Conservation (phyloP, 2,888 invertebrate species). For the Anagyrus pseudococci region DNA sequence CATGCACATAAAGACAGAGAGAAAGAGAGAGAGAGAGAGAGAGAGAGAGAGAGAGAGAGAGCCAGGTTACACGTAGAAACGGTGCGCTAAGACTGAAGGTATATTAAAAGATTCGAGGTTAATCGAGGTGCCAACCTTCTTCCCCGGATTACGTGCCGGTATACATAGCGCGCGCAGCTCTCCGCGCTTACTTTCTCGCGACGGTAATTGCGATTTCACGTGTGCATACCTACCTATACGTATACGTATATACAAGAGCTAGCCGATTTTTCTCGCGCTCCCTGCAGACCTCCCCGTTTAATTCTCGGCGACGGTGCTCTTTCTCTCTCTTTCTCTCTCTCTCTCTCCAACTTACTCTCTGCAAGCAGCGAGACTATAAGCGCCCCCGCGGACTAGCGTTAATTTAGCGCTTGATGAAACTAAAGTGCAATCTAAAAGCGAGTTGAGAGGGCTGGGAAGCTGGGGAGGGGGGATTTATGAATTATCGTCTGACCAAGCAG, state of each 20-base stretch:
- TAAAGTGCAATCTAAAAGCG: constrained; percentile 8
- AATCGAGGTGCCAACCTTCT: constrained; percentile 48
- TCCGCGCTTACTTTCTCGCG: constrained; percentile 10
- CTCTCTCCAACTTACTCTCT: background rate
- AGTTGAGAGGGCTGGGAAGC: too few relatives aligned
- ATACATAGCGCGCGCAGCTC: constrained; percentile 13
- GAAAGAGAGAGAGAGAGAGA: too few relatives aligned
- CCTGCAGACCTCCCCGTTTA: too few relatives aligned
- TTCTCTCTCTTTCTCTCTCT: background rate
- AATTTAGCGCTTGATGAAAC: constrained; percentile 11
- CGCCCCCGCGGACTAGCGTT: background rate
- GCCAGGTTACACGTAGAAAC: too few relatives aligned
- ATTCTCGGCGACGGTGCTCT: too few relatives aligned
- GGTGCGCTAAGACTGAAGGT: too few relatives aligned
- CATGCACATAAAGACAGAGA: background rate
- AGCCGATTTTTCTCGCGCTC: too few relatives aligned
- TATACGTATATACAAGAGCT: too few relatives aligned
- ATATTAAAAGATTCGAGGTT: constrained; percentile 50
- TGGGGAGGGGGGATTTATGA: too few relatives aligned
- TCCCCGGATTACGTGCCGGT: constrained; percentile 33
- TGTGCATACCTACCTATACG: background rate
- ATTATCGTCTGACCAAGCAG: too few relatives aligned
- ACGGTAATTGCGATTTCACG: constrained; percentile 16
- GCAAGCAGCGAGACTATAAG: background rate
- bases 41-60: too few relatives aligned